phyloP scores from a whole-genome alignment of 2,888 invertebrate species.

The Eilema griseolum region DNA sequence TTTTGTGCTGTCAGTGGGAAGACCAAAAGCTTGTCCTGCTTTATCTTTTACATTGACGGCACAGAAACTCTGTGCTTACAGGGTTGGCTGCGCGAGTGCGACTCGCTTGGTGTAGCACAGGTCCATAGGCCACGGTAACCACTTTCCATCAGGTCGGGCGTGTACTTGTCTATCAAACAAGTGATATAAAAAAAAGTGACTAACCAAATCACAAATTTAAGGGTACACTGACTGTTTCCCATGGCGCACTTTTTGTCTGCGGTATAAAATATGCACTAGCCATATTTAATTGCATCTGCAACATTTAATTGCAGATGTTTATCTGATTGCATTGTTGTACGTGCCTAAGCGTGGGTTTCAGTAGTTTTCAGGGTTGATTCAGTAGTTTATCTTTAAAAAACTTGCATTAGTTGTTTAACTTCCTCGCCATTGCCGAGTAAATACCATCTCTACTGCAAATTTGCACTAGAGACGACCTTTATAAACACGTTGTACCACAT shows the following conservation, averaged over 20 bases:
- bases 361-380: background rate
- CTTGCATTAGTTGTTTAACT: background rate
- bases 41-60: too few species aligned
- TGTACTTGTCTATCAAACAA: too few species aligned
- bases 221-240: background rate
- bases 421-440: background rate
- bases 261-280: background rate
- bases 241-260: background rate
- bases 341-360: background rate
- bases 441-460: background rate
- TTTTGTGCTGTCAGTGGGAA: too few species aligned
- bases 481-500: background rate
- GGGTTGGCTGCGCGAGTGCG: too few species aligned
- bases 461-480: background rate
- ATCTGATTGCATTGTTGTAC: background rate
- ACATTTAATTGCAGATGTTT: background rate
- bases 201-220: too few species aligned
- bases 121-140: too few species aligned
- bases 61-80: too few species aligned
- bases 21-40: too few species aligned
- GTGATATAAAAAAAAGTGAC: too few species aligned
- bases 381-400: background rate
- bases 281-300: too few species aligned
- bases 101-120: too few species aligned
- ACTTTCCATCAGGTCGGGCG: too few species aligned